Percentiles rank a stretch among this genome's conserved stretches.
phyloP scores from a whole-genome alignment of 2,113 vertebrate species.

The Hystrix brachyura region DNA sequence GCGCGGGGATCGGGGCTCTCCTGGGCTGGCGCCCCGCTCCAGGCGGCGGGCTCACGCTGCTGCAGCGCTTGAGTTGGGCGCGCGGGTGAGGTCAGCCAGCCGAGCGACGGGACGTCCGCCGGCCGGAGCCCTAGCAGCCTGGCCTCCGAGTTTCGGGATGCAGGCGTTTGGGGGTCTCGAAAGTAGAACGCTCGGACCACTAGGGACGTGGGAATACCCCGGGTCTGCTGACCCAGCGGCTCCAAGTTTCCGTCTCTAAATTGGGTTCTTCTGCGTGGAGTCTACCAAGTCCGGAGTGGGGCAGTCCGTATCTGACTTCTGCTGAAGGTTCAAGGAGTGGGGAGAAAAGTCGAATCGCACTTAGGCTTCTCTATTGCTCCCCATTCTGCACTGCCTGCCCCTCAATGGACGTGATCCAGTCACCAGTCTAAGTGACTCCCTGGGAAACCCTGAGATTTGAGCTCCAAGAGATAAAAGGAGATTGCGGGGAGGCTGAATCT shows the following conservation, averaged over 20 bases:
- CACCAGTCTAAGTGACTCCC: neutral
- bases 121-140: neutral
- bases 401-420: neutral
- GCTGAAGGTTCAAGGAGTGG: neutral
- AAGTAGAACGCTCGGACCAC: neutral
- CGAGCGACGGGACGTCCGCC: neutral
- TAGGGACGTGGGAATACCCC: neutral
- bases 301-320: neutral
- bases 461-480: neutral
- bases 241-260: conserved; percentile 35
- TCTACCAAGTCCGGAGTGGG: neutral
- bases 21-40: rapidly evolving
- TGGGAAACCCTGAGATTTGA: neutral
- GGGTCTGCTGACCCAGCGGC: neutral
- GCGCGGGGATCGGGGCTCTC: neutral
- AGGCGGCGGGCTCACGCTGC: neutral
- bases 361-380: neutral
- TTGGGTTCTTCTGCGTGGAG: neutral
- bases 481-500: neutral
- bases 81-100: neutral
- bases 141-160: neutral
- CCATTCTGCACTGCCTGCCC: neutral
- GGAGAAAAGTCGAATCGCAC: neutral
- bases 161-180: neutral
- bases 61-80: neutral